Base-by-base conservation (phyloP, 2,113 vertebrate genomes). In the Platanista minor region DNA sequence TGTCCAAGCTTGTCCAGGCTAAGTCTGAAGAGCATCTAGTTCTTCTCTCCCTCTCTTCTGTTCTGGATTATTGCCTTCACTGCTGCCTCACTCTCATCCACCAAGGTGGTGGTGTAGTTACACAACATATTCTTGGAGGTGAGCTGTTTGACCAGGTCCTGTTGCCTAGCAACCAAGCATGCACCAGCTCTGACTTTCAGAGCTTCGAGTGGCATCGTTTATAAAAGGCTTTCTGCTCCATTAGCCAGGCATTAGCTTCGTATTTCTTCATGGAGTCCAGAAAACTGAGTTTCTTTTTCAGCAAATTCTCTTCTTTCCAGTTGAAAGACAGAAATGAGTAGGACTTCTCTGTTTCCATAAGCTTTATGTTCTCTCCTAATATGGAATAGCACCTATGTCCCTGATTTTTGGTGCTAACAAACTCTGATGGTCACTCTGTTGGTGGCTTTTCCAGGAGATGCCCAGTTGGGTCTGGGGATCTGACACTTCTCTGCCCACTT, bases 221-320 rank as follows among this genome's bases (percentile, higher is more conserved):
- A 69, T 83, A 97, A 59, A 98, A 93, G 52, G 90, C 67, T 46
- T 81, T 98, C 87, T 98, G 94, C 11, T 97, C 95, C 14, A 94
- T 67, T 10, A 86, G 82, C 82, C 67, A 2, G 10, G 78, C 18
- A 3, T 97, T 96, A 18, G 89, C 96, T 46, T 33, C 83, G 27
- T 97, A 94, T 54, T 93, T 98, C 90, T 97, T 97, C 92, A 46
- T 25, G 27, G 78, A 54, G 3, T 98, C 94, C 64, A 97, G 78
- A 39, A 88, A 27, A 1, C 81, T 62, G 8, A 91, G 71, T 69
- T 91, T 87, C 85, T 95, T 97, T 84, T 97, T 84, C 27, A 97
- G 62, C 29, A 98, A 43, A 14, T 14, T 91, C 13, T 97, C 95
- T 92, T 98, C 97, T 80, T 97, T 41, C 0, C 89, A 81, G 62